Conservation (phyloP, 1,140 invertebrate species). For the Neelides sp. region DNA sequence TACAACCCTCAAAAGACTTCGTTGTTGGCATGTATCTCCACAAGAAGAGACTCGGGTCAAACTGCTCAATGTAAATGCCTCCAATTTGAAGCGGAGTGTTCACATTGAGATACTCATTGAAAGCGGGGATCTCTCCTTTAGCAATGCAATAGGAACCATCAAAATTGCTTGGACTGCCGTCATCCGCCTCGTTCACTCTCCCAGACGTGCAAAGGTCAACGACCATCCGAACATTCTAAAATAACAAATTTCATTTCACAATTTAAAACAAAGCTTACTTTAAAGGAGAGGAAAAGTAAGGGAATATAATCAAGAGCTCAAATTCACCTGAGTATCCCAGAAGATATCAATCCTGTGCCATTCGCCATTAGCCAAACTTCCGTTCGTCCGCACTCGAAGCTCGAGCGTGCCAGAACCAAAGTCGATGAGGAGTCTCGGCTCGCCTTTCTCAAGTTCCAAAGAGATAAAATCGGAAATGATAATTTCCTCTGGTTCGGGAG, state of each 20-base stretch:
- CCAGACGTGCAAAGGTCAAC: slow-evolving; percentile 83
- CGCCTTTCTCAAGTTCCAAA: slow-evolving; percentile 77
- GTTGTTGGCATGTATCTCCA: slow-evolving; percentile 75
- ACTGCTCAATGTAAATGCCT: slow-evolving; percentile 71
- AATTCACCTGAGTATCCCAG: slow-evolving; percentile 69
- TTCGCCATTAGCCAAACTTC: slow-evolving; percentile 76
- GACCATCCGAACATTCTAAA: slow-evolving; percentile 65
- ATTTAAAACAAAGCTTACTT: background rate
- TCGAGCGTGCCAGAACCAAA: slow-evolving; percentile 89
- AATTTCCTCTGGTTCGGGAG: slow-evolving; percentile 73
- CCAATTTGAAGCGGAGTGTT: slow-evolving; percentile 89
- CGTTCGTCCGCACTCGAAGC: slow-evolving; percentile 72
- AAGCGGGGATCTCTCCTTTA: slow-evolving; percentile 72
- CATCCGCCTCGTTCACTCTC: slow-evolving; percentile 70
- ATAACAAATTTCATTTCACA: slow-evolving; percentile 19
- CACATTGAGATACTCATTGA: slow-evolving; percentile 93
- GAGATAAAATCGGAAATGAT: slow-evolving; percentile 86
- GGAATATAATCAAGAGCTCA: background rate
- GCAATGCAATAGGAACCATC: slow-evolving; percentile 68
- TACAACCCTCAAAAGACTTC: slow-evolving; percentile 73
- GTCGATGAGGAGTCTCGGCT: slow-evolving; percentile 77
- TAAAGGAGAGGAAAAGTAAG: background rate
- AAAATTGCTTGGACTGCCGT: slow-evolving; percentile 66
- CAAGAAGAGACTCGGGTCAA: slow-evolving; percentile 69
- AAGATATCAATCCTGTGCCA: slow-evolving; percentile 94